Percentiles rank a stretch among this genome's conserved stretches.
phyloP scores from a whole-genome alignment of 2,888 invertebrate species.

The Orchestes rusci region DNA sequence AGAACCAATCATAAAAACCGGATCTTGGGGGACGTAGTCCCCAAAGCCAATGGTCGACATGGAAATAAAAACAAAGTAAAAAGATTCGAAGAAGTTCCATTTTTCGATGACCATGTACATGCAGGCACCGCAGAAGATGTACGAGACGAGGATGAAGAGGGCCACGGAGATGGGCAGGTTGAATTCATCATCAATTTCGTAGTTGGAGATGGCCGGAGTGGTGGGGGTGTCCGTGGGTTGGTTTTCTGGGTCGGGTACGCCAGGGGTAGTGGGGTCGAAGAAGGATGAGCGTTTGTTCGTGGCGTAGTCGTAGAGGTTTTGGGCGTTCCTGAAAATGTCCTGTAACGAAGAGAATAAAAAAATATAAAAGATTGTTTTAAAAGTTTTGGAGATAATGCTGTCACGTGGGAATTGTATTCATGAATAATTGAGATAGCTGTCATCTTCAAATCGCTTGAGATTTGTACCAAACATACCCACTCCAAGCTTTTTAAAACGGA shows the following conservation, averaged over 20 bases:
- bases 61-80: constrained; percentile 96
- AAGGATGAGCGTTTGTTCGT: constrained; percentile 66
- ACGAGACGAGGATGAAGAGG: constrained; percentile 70
- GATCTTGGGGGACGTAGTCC: constrained; percentile 76
- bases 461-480: too few relatives aligned
- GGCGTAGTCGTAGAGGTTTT: constrained; percentile 72
- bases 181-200: constrained; percentile 86
- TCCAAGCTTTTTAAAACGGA: too few relatives aligned
- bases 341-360: too few relatives aligned
- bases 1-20: constrained; percentile 80
- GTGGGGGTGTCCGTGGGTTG: constrained; percentile 43
- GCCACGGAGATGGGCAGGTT: constrained; percentile 91
- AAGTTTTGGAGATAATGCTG: too few relatives aligned
- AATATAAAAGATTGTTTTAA: too few relatives aligned
- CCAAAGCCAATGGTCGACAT: constrained; percentile 98
- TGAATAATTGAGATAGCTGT: too few relatives aligned
- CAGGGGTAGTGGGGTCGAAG: constrained; percentile 25
- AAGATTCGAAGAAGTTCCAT: constrained; percentile 87
- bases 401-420: too few relatives aligned
- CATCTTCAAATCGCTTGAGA: too few relatives aligned
- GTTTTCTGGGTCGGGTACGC: constrained; percentile 4
- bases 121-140: constrained; percentile 81
- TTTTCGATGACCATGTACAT: constrained; percentile 70
- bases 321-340: constrained; percentile 79
- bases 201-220: constrained; percentile 71